A percentile compares a stretch with the other conserved stretches of the same genome.
Evolutionary conservation across 2,797 vertebrate species (phyloP).

Genomic region (Tamandua tetradactyla): DNA sequence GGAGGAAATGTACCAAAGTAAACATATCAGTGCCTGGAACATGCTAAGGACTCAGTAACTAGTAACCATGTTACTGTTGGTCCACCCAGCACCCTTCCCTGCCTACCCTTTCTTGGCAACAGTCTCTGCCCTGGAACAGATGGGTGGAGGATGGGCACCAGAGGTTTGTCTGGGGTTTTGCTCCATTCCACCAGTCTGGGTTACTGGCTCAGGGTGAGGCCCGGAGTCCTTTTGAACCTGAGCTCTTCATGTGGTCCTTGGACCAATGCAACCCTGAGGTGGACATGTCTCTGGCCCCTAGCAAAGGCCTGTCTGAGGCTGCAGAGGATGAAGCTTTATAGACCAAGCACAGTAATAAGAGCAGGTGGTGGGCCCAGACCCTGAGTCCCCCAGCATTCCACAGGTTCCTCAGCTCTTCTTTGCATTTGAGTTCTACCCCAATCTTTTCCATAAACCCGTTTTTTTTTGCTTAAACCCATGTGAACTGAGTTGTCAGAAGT

Average conservation of each 20-base stretch:
- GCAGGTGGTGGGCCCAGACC: not conserved
- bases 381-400: not conserved
- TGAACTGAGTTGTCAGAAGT: not conserved
- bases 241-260: not conserved
- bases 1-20: not conserved
- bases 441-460: not conserved
- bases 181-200: not conserved
- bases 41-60: not conserved
- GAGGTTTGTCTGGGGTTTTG: no score
- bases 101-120: not conserved
- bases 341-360: not conserved
- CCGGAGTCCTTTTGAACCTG: not conserved
- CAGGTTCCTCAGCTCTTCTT: not conserved
- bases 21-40: not conserved
- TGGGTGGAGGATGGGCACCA: not conserved
- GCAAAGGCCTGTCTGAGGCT: not conserved
- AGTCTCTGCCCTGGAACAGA: not conserved
- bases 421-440: not conserved
- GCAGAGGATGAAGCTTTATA: not conserved
- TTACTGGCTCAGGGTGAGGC: not conserved
- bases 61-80: not conserved
- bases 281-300: not conserved
- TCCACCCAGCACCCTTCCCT: not conserved
- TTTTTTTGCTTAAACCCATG: not conserved
- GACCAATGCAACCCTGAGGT: not conserved